Evolutionary conservation across 92 coral and sea anemone genomes (phyloP).

Genomic region (Heliopora coerulea): DNA sequence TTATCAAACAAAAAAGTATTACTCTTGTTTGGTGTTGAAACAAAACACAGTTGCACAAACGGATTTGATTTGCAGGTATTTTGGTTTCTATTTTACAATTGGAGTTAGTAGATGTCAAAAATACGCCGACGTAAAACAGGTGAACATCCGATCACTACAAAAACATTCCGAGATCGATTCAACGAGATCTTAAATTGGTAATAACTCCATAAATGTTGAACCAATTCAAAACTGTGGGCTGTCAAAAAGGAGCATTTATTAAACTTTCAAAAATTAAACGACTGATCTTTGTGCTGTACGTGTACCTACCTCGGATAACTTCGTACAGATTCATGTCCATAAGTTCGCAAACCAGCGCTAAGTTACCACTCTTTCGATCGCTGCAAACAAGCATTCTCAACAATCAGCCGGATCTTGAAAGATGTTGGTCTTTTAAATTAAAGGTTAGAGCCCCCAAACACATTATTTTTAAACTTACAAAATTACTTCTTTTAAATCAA

Average conservation of each 20-base stretch:
- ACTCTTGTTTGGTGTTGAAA: neutral
- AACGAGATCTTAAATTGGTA: no score
- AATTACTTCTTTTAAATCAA: slow-evolving; percentile 85
- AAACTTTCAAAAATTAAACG: slow-evolving; percentile 6
- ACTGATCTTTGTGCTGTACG: neutral
- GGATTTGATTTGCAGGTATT: no score
- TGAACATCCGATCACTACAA: no score
- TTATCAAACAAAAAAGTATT: slow-evolving; percentile 9
- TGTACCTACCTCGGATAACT: slow-evolving; percentile 79
- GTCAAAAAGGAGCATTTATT: neutral
- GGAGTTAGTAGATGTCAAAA: no score
- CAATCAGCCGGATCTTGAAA: neutral
- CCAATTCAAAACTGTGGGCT: no score
- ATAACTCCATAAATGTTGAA: no score
- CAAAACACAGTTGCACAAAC: no score
- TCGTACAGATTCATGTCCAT: slow-evolving; percentile 99
- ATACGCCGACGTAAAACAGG: no score
- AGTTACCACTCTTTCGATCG: slow-evolving; percentile 80
- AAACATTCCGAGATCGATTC: no score
- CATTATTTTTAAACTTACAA: slow-evolving; percentile 70
- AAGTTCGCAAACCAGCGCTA: slow-evolving; percentile 91
- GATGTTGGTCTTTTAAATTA: neutral
- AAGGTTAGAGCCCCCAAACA: neutral
- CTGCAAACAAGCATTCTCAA: slow-evolving; percentile 45
- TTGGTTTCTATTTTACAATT: no score